Evolutionary conservation across 2,888 invertebrate species (phyloP).

Genomic region (Shargacucullia verbasci): DNA sequence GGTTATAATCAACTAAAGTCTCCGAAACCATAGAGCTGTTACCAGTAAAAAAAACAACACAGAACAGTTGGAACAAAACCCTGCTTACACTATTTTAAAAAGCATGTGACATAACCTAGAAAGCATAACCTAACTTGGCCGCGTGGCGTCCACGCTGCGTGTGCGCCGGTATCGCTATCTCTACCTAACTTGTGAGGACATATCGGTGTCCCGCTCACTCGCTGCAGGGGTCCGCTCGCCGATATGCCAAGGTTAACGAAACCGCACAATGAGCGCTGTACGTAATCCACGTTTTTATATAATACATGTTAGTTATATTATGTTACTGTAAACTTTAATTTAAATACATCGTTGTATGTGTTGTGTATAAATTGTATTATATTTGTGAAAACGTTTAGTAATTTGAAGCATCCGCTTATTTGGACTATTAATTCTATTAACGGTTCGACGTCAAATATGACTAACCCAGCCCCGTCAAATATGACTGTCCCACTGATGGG

Average conservation of each 20-base stretch:
- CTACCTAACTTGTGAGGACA: slow-evolving; percentile 42
- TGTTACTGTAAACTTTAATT: not conserved
- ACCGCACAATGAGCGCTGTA: slow-evolving; percentile 20
- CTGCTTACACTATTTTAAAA: slow-evolving; percentile 1
- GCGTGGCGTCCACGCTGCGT: slow-evolving; percentile 77
- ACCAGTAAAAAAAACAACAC: slow-evolving; percentile 6
- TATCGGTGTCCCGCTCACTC: slow-evolving; percentile 32
- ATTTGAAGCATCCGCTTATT: too few species aligned
- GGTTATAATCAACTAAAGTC: slow-evolving; percentile 30
- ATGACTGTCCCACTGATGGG: too few species aligned
- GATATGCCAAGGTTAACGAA: slow-evolving; percentile 50
- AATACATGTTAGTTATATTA: slow-evolving; percentile 3
- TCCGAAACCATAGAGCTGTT: slow-evolving; percentile 28
- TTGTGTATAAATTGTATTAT: too few species aligned
- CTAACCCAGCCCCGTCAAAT: not conserved
- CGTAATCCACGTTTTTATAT: slow-evolving; percentile 24
- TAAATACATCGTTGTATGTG: too few species aligned
- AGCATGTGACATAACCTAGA: slow-evolving; percentile 75
- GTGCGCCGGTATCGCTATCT: slow-evolving; percentile 66
- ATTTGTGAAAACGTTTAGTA: too few species aligned
- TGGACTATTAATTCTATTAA: too few species aligned
- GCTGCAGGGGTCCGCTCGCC: slow-evolving; percentile 40
- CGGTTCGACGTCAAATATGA: too few species aligned
- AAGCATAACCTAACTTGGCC: slow-evolving; percentile 58
- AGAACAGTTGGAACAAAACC: slow-evolving; percentile 14